Conservation (phyloP, 2,797 vertebrate species). For the Labeo calbasu region DNA sequence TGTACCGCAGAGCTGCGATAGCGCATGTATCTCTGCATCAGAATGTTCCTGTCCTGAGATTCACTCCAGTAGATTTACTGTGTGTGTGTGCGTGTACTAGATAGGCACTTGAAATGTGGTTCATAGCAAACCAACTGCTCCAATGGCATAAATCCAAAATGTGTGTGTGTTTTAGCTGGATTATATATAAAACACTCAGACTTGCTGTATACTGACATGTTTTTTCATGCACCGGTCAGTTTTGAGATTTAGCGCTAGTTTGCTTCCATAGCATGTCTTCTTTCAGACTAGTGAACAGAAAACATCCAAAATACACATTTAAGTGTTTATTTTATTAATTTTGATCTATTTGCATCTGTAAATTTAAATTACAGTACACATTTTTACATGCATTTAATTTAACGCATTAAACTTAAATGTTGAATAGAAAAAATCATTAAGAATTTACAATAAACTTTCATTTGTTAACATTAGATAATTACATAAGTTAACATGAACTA, state of each 20-base stretch:
- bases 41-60: conserved; percentile 2
- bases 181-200: not conserved
- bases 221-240: not conserved
- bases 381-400: not conserved
- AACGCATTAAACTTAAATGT: not conserved
- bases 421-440: not conserved
- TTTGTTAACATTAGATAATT: not conserved
- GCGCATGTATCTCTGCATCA: conserved; percentile 21
- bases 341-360: not conserved
- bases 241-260: not conserved
- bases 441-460: not conserved
- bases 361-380: not conserved
- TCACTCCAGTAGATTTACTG: not conserved
- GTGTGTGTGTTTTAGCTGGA: conserved; percentile 14
- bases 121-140: conserved; percentile 24
- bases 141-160: conserved; percentile 4
- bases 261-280: not conserved
- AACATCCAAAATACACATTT: not conserved
- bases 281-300: not conserved
- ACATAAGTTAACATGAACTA: not conserved
- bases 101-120: not conserved
- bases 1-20: not conserved
- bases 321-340: not conserved
- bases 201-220: not conserved
- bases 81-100: not conserved